Base-by-base conservation (phyloP, 2,113 vertebrate genomes). In the Irena cyanogastra region DNA sequence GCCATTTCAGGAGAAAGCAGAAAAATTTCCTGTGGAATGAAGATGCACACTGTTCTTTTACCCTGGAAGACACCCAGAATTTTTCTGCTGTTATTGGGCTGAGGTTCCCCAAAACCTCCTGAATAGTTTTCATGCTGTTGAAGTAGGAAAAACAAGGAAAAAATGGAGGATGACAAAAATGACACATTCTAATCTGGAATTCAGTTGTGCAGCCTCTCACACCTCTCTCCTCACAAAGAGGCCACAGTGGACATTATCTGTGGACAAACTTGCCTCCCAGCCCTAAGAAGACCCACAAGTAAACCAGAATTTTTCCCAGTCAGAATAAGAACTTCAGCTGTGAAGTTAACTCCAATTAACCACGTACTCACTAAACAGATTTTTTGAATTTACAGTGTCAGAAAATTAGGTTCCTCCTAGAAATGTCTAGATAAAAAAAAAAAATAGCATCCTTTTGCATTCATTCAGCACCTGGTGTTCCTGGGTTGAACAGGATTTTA, bases 381-480 rank as follows among this genome's bases (percentile, higher is more conserved):
- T 10, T 57, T 41, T 31, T 27, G 5, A 52, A 77, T 80, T 52
- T 33, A 11, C 13, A 15, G 6, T 11, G 7, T 27, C 49, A 66
- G 49, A 16, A 83, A 68, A 65, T 88, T 16, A 61, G 3, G 11
- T 15, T 64, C 31, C 45, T 63, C 50, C 28, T 26, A 87, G 52
- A 77, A 77, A 65, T 76, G 45, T 61, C n/a, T 57, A 22, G 31
- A 47, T 60, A 24, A 68, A 83, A 64, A 89, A 61, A 20, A 44
- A 45, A 45, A 2, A 8, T 0, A 10, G 39, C 0, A 0, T 81
- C 47, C 5, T 63, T 66, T 24, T 42, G 42, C 3, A 0, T 70
- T 66, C 27, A 20, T 75, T 44, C 52, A 78, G 52, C 47, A 64
- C 28, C 26, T 63, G 47, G 47, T 35, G 30, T 8, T n/a, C 14